Conservation (phyloP, 2,888 invertebrate species). For the Sisyra nigra region DNA sequence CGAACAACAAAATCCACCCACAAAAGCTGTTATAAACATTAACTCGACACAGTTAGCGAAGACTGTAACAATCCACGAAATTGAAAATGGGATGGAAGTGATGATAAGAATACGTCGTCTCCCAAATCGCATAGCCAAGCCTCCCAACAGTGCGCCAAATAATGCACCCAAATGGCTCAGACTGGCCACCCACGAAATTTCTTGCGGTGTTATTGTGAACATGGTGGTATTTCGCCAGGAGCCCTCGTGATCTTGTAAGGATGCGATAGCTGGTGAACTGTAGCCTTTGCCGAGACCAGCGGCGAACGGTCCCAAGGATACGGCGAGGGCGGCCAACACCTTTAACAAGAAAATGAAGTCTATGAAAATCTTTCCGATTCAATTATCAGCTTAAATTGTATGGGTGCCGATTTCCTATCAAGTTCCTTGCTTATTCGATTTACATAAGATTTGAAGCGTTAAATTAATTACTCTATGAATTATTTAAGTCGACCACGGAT, state of each 20-base stretch:
- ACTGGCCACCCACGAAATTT: slow-evolving; percentile 71
- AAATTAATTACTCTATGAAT: too few species aligned
- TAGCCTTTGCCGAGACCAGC: slow-evolving; percentile 70
- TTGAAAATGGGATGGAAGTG: slow-evolving; percentile 58
- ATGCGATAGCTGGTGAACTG: slow-evolving; percentile 67
- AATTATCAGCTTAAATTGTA: too few species aligned
- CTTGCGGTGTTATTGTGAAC: slow-evolving; percentile 53
- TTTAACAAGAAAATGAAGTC: slow-evolving; percentile 21
- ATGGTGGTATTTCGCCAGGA: slow-evolving; percentile 33
- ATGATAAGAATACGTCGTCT: slow-evolving; percentile 50
- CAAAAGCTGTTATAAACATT: slow-evolving; percentile 70
- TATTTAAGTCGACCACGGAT: too few species aligned
- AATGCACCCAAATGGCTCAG: slow-evolving; percentile 64
- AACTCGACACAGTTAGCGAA: slow-evolving; percentile 60
- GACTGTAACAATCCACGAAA: slow-evolving; percentile 69
- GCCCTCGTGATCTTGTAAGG: slow-evolving; percentile 32
- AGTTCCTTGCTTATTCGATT: too few species aligned
- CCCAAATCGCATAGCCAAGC: slow-evolving; percentile 61
- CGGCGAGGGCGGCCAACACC: slow-evolving; percentile 62
- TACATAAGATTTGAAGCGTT: too few species aligned
- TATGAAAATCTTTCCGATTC: background rate
- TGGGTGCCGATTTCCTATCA: too few species aligned
- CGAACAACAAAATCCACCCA: slow-evolving; percentile 69
- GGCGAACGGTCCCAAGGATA: slow-evolving; percentile 63
- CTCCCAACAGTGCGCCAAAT: slow-evolving; percentile 63